Conservation (phyloP, 2,888 invertebrate species). For the Congeria kusceri region DNA sequence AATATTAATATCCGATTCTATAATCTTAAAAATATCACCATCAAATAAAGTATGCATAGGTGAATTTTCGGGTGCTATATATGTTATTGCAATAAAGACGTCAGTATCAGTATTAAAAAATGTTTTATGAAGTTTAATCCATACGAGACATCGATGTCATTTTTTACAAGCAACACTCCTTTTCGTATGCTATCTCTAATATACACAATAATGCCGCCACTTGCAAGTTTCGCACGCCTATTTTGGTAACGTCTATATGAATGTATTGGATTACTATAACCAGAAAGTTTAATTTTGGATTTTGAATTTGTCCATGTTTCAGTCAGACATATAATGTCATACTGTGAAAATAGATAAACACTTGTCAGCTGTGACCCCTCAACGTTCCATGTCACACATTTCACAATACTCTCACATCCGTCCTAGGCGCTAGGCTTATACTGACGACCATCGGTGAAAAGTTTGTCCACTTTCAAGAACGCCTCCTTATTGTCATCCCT, state of each 20-base stretch:
- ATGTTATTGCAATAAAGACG: neutral
- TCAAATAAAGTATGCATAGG: too few species aligned
- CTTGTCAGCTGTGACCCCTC: constrained; percentile 1
- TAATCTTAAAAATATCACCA: too few species aligned
- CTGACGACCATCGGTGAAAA: too few species aligned
- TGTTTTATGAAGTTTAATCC: constrained; percentile 4
- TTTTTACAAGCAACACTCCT: constrained; percentile 5
- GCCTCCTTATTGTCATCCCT: too few species aligned
- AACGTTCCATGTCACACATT: neutral
- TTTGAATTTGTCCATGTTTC: constrained; percentile 4
- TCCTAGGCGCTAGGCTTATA: neutral
- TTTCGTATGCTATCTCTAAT: constrained; percentile 6
- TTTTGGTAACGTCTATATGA: constrained; percentile 10
- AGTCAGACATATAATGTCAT: constrained; percentile 5
- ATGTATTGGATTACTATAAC: neutral
- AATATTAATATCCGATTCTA: too few species aligned
- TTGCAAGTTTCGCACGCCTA: neutral
- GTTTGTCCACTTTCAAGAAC: too few species aligned
- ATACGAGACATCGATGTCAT: constrained; percentile 3
- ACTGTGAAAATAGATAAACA: neutral
- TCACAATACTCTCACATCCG: neutral
- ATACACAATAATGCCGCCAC: constrained; percentile 9
- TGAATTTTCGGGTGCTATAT: too few species aligned
- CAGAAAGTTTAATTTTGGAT: neutral
- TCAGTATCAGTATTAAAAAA: constrained; percentile 5